Base-by-base conservation (phyloP, 2,888 invertebrate genomes). In the Agriopis leucophaearia region DNA sequence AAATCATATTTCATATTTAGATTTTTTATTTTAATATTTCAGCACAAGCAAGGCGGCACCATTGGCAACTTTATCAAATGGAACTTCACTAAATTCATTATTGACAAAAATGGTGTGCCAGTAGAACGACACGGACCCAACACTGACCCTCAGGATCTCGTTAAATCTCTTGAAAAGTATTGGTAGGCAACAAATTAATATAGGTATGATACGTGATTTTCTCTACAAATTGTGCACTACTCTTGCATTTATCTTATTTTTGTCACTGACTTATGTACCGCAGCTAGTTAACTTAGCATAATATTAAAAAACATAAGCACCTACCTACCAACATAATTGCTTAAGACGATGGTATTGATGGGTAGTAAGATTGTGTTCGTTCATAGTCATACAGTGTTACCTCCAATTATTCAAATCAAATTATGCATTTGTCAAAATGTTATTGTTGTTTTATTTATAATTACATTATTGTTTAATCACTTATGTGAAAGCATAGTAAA, bases 61-160 rank as follows among this genome's bases (percentile, higher is more conserved):
- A 77, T 95, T 8, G 95, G 95, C 42, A 96, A 92, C 79, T 96
- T 96, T 80, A 96, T 97, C 83, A 97, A 97, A 87, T 97, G 97
- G 97, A 97, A 97, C 87, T 97, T 97, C 88, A 96, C 97, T 44
- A 97, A 98, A 85, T 97, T 98, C 90, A 94, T 97, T 68, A 91
- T 97, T 16, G 94, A 97, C 89, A 96, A 96, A 78, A 87, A 96
- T 36, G 97, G 97, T 6, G 90, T 95, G 9, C 96, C 96, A 0
- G 95, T 96, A 1, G 95, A 96, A 75, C 94, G 96, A 66, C 96
- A 95, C 75, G 95, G 95, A 0, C 96, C 96, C 0, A 95, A 95
- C 42, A 93, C 94, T 0, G 94, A 95, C 66, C 95, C 95, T 0
- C 77, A 86, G 66, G 92, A 94, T 73, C 79, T 95, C 69, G 92